phyloP scores from a whole-genome alignment of 2,797 vertebrate species.

The Chiloscyllium punctatum region DNA sequence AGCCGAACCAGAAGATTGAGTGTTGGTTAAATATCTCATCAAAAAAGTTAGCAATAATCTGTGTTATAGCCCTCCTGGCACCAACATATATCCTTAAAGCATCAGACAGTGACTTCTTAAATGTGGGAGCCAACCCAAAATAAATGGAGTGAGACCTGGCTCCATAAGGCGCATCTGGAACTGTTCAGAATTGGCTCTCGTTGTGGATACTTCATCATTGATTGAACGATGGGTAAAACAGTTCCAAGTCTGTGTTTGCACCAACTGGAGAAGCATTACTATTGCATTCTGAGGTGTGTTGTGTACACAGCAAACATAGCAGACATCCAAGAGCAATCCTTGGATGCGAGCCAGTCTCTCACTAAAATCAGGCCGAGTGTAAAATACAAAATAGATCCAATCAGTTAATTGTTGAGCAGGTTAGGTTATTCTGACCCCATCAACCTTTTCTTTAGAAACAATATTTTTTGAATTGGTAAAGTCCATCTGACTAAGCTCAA shows the following conservation, averaged over 20 bases:
- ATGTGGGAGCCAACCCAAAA: background rate
- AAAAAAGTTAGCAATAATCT: background rate
- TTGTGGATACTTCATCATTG: background rate
- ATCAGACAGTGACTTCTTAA: background rate
- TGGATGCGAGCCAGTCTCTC: background rate
- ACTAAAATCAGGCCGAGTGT: background rate
- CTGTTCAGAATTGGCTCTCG: background rate
- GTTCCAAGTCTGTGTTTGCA: background rate
- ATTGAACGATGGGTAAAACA: background rate
- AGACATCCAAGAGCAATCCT: background rate
- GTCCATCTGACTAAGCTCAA: background rate
- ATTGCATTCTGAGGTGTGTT: background rate
- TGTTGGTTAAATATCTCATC: background rate
- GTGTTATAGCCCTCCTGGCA: background rate
- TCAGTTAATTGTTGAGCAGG: background rate
- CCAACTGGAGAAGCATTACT: background rate
- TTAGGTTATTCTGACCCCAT: background rate
- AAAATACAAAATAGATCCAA: background rate
- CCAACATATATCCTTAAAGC: background rate
- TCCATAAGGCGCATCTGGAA: background rate
- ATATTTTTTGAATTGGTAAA: background rate
- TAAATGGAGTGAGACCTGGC: background rate
- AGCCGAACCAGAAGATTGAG: background rate
- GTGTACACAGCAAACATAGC: background rate
- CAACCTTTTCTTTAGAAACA: background rate